Evolutionary conservation across 2,797 vertebrate species (phyloP), one percentile per base, ranked within the genome.

Genomic region (Triplophysa bombifrons): DNA sequence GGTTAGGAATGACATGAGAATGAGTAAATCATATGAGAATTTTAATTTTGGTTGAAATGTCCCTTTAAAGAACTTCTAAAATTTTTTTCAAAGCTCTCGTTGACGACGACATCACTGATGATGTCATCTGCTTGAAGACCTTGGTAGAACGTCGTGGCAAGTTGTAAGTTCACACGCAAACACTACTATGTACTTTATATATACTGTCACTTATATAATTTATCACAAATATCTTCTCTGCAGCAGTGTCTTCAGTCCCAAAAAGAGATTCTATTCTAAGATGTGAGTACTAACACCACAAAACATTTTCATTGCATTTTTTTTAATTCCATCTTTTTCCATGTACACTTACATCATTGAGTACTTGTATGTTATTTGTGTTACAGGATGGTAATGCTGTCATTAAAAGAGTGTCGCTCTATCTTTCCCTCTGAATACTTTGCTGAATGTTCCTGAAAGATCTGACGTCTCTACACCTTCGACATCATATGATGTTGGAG

Each of bases 41-140:
- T 46, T 17, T 17, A 4, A 50, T 50, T 50, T 50, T 48, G 46
- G 13, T 12, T 48, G 11, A 48, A 11, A 8, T 50, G 16, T 17
- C 13, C 13, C 25, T 16, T 46, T 16, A 16, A 46, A 14, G n/a
- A 13, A 51, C 46, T 27, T 60, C 27, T 30, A 3, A 30, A 55
- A 63, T 41, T 20, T 3, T 25, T n/a, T 72, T 55, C 2, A 70
- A 44, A 92, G 90, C 74, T 70, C 88, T 91, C 70, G 67, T 56
- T 0, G 87, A 92, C 60, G 87, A 73, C 34, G 78, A 80, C 61
- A 67, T 73, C 70, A 50, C 51, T 14, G 70, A 80, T 73, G 78
- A 73, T 63, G 66, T 73, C 14, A 27, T 71, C 14, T 80, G 78
- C 53, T 46, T 73, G 25, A 48, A 67, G 70, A 80, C n/a, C 50